Conservation (phyloP, 1,140 invertebrate species). For the Melipona quadrifasciata region DNA sequence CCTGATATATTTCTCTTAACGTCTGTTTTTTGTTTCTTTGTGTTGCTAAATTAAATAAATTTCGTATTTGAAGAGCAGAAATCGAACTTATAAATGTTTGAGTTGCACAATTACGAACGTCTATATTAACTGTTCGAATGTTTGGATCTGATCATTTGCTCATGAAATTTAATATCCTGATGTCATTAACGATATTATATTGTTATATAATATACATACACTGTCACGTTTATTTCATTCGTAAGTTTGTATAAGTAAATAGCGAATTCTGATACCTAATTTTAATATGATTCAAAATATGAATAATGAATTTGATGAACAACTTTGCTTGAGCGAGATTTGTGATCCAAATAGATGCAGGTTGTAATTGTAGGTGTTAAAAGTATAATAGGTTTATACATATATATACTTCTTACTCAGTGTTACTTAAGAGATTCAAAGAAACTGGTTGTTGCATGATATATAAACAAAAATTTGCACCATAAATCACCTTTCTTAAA, state of each 20-base stretch:
- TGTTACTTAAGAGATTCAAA: not conserved
- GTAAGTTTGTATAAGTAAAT: not conserved
- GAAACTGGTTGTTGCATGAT: conserved; percentile 28
- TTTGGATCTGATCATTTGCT: not conserved
- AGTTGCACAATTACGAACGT: not conserved
- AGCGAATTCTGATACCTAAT: not conserved
- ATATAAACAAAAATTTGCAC: conserved; percentile 19
- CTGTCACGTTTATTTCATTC: not conserved
- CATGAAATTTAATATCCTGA: not conserved
- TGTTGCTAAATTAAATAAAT: not conserved
- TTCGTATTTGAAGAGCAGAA: not conserved
- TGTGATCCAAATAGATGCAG: not conserved
- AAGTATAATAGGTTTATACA: not conserved
- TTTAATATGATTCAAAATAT: not conserved
- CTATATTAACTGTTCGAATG: not conserved
- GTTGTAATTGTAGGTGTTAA: not conserved
- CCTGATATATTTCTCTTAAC: not conserved
- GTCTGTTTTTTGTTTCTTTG: not conserved
- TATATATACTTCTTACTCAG: not conserved
- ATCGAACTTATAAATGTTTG: not conserved
- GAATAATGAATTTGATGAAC: not conserved
- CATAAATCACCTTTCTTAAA: not conserved
- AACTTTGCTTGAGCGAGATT: not conserved
- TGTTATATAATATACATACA: too few species aligned
- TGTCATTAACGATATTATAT: too few species aligned